A percentile compares a stretch with the other conserved stretches of the same genome.
Conservation (phyloP, 2,888 invertebrate species). For the Agriotes lineatus region DNA sequence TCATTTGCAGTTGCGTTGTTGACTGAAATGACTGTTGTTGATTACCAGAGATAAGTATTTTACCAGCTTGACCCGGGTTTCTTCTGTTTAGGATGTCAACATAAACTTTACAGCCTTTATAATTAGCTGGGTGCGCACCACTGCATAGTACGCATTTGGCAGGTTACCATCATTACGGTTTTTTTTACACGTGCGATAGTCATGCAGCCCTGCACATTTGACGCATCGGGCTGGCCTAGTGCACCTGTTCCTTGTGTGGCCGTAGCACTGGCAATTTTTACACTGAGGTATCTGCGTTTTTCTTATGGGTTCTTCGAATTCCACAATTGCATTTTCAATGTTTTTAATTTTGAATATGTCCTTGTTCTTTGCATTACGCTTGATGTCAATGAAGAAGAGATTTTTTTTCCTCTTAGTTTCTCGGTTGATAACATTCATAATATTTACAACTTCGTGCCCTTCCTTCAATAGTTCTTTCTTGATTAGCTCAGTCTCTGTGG, state of each 20-base stretch:
- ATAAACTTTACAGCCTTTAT: constrained; percentile 19
- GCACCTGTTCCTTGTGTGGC: constrained; percentile 1
- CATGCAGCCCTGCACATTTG: constrained; percentile 17
- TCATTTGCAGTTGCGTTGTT: constrained; percentile 7
- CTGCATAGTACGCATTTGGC: constrained; percentile 7
- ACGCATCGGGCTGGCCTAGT: constrained; percentile 12
- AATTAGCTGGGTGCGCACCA: constrained; percentile 15
- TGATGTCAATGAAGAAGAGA: constrained; percentile 20
- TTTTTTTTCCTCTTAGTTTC: constrained; percentile 9
- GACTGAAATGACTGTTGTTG: neutral
- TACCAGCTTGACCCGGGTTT: constrained; percentile 11
- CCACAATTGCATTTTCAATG: constrained; percentile 24
- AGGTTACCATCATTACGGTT: constrained; percentile 8
- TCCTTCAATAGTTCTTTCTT: constrained; percentile 8
- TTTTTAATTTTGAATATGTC: constrained; percentile 21
- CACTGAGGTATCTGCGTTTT: constrained; percentile 25
- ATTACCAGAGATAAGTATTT: neutral
- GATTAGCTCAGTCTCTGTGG: neutral
- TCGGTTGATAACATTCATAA: constrained; percentile 18
- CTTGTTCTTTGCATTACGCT: constrained; percentile 18
- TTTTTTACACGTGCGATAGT: constrained; percentile 13
- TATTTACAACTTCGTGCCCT: constrained; percentile 11
- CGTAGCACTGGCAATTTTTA: neutral
- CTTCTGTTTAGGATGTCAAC: constrained; percentile 5
- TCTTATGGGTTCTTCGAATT: constrained; percentile 16